phyloP scores from a whole-genome alignment of 2,113 vertebrate genomes.

The Sinosuthora webbiana region DNA sequence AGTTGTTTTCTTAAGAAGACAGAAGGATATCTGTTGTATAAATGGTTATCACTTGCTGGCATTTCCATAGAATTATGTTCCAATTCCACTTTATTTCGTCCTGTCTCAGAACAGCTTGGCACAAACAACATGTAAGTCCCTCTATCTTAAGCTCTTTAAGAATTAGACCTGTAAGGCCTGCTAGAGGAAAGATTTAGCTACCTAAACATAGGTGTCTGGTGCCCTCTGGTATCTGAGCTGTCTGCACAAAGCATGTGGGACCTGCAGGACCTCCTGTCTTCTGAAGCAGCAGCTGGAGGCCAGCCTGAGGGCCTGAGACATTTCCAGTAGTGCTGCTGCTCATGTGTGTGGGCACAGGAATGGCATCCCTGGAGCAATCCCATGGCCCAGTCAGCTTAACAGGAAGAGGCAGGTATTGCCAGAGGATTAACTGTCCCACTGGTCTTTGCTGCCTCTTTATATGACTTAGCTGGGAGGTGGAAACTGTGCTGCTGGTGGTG shows the following conservation, averaged over 20 bases:
- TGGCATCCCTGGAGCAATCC: neutral
- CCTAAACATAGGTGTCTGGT: neutral
- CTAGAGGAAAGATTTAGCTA: neutral
- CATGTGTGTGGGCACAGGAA: neutral
- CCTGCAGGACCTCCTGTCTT: neutral
- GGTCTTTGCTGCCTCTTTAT: neutral
- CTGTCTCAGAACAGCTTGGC: neutral
- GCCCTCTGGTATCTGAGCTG: neutral
- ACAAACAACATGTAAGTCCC: neutral
- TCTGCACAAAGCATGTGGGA: neutral
- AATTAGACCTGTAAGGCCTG: neutral
- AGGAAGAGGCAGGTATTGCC: neutral
- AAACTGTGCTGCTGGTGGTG: neutral
- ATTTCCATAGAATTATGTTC: neutral
- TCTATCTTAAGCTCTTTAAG: neutral
- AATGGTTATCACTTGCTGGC: neutral
- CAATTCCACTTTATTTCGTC: neutral
- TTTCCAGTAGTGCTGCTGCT: neutral
- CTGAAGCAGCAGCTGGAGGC: neutral
- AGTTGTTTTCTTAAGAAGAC: neutral
- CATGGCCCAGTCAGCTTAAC: neutral
- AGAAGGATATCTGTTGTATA: neutral
- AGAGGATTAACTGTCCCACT: neutral
- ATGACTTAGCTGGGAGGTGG: neutral
- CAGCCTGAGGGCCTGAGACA: neutral